phyloP scores from a whole-genome alignment of 2,797 vertebrate genomes.

The Lithobates pipiens region DNA sequence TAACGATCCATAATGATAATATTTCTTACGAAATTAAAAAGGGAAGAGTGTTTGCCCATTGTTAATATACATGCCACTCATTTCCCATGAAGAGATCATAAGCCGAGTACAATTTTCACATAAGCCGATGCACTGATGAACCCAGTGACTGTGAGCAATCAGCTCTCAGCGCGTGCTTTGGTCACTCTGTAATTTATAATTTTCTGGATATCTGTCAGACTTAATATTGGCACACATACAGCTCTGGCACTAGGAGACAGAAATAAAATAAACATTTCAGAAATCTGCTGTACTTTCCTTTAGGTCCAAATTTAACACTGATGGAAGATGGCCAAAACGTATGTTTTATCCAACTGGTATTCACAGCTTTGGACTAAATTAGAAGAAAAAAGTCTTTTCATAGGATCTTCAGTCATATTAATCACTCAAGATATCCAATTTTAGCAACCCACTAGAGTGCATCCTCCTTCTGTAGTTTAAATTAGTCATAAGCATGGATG shows the following conservation, averaged over 20 bases:
- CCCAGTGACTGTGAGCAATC: constrained; percentile 6
- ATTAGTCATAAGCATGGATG: constrained; percentile 35
- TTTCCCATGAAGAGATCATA: not conserved
- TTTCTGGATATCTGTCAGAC: constrained; percentile 1
- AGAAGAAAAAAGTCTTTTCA: constrained; percentile 14
- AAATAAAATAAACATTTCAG: constrained; percentile 50
- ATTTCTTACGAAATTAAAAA: too few relatives aligned
- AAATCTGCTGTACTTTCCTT: constrained; percentile 45
- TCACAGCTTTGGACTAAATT: constrained; percentile 42
- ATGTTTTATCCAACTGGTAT: constrained; percentile 37
- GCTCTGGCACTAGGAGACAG: constrained; percentile 29
- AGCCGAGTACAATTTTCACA: not conserved
- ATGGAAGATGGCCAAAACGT: constrained; percentile 33
- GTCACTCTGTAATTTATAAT: not conserved
- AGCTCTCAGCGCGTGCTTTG: not conserved
- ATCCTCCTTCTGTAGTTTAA: constrained; percentile 40
- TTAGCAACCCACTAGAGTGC: constrained; percentile 19
- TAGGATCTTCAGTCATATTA: constrained; percentile 13
- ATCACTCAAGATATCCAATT: constrained; percentile 34
- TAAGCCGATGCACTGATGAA: not conserved
- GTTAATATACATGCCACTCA: too few relatives aligned
- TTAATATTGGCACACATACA: constrained; percentile 20
- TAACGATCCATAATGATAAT: too few relatives aligned
- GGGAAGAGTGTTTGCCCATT: too few relatives aligned
- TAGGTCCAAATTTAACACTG: constrained; percentile 14